Base-by-base conservation (phyloP, 1,140 invertebrate species). In the Scylla paramamosain region DNA sequence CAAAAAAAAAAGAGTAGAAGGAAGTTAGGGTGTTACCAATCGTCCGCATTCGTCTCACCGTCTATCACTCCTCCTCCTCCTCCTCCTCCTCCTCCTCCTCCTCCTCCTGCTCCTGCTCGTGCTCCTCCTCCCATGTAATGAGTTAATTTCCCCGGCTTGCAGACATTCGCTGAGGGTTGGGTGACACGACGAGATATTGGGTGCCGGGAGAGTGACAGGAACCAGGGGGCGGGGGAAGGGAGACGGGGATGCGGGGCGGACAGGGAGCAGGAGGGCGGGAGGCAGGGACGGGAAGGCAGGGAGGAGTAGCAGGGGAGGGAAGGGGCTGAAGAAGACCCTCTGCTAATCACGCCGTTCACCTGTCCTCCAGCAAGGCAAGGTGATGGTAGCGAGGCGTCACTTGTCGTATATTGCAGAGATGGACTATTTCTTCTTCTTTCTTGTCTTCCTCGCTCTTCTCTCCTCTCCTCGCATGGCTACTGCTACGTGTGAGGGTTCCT, bases 111-210 rank as follows among this genome's bases (percentile, higher is more conserved):
- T 59, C 52, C 52, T 25, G n/a, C 39, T 28, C 0, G 45, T 48
- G 4, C 88, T 48, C 48, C 88, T 82, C 48, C 31, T 20, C 16
- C 48, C 67, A 10, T 52, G 89, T 91, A 91, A 91, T 91, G 89
- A 91, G 89, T 91, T 91, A 91, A 91, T 91, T 91, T 91, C 28
- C 46, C 46, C 46, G 59, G 48, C 29, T n/a, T 39, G 89, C 46
- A 48, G 88, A 59, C 89, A 91, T 59, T 91, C 46, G 59, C 89
- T 59, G 39, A 59, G n/a, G 46, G 14, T 31, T 29, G 3, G 48
- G 89, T 91, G 89, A 91, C 89, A 59, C 29, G 89, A 59, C 14
- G 89, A 91, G 89, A 91, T 91, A 91, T 91, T 91, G 89, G 46
- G 46, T 59, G 48, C 31, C n/a, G 31, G 10, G 31, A 45, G 89